Conservation (phyloP, 2,888 invertebrate genomes). For the Dioctria linearis region DNA sequence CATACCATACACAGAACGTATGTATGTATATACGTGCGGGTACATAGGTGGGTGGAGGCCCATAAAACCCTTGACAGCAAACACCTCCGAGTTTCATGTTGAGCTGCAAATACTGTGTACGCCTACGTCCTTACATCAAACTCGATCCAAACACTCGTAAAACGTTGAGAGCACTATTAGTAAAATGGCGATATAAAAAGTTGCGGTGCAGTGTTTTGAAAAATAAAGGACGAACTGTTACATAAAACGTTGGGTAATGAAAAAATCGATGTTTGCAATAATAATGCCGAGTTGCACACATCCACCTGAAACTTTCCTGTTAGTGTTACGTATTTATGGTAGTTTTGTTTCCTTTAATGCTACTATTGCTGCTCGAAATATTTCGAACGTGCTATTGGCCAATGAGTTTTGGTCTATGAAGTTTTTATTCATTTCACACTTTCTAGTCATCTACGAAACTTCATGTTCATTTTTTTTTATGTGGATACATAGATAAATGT, state of each 20-base stretch:
- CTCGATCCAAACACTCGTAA: constrained; percentile 45
- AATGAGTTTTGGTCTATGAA: too few species aligned
- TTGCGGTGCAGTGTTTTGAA: constrained; percentile 33
- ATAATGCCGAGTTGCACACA: not conserved
- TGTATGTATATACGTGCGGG: constrained; percentile 3
- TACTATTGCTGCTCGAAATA: too few species aligned
- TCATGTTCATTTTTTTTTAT: too few species aligned
- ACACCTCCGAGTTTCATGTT: constrained; percentile 36
- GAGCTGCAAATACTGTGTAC: constrained; percentile 1
- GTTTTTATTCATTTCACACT: too few species aligned
- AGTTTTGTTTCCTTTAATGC: too few species aligned
- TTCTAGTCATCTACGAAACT: too few species aligned
- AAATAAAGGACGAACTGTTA: constrained; percentile 1
- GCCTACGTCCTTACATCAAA: constrained; percentile 7
- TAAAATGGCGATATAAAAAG: constrained; percentile 33
- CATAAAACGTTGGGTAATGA: constrained; percentile 32
- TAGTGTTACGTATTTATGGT: not conserved
- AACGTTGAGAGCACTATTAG: constrained; percentile 36
- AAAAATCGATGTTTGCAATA: constrained; percentile 28
- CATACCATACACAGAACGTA: too few species aligned
- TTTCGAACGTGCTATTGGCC: too few species aligned
- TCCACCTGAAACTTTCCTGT: not conserved
- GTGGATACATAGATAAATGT: too few species aligned
- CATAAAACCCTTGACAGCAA: constrained; percentile 37
- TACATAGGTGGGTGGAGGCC: constrained; percentile 5